Base-by-base conservation (phyloP, 2,797 vertebrate species). In the Acipenser oxyrinchus region DNA sequence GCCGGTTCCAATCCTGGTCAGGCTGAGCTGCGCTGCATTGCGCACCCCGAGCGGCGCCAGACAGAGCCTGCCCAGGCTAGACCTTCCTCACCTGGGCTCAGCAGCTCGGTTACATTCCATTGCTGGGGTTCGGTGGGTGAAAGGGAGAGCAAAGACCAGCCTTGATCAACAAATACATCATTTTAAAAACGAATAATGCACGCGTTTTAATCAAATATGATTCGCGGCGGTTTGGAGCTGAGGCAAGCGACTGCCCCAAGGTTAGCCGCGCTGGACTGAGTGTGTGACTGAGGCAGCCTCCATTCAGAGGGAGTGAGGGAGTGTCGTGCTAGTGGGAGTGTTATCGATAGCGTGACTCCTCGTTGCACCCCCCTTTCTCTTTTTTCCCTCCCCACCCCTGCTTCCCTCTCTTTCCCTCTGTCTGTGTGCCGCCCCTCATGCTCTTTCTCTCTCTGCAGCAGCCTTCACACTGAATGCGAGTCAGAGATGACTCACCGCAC, bases 401-500 rank as follows among this genome's bases (percentile, higher is more conserved):
- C 75, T 75, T 74, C 71, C 70, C 65, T 78, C 77, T 76, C 78
- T 82, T 73, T 71, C 75, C 15, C 15, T 18, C 15, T 18, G 15
- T 18, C 15, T 18, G 15, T 18, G 15, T 18, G 15, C 1, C 15
- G 15, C 15, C 15, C 15, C 15, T 18, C 15, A 18, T 18, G 15
- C 15, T 18, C 15, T 18, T 18, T 78, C 70, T 77, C 78, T 75
- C 72, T 66, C 71, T 78, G 72, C 76, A 82, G 75, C 79, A 76
- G 76, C 79, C 78, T 78, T 83, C 81, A 81, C 83, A 80, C 80
- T 80, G 81, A 80, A 81, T 81, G 86, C 83, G 89, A 88, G 88
- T 90, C 87, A 80, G 82, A 81, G 84, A 86, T 90, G 87, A 90
- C 84, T 89, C 89, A 90, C 72, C 69, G 8, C 8, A 12, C 52